phyloP scores from a whole-genome alignment of 2,113 vertebrate species.

The Oryzias melastigma region DNA sequence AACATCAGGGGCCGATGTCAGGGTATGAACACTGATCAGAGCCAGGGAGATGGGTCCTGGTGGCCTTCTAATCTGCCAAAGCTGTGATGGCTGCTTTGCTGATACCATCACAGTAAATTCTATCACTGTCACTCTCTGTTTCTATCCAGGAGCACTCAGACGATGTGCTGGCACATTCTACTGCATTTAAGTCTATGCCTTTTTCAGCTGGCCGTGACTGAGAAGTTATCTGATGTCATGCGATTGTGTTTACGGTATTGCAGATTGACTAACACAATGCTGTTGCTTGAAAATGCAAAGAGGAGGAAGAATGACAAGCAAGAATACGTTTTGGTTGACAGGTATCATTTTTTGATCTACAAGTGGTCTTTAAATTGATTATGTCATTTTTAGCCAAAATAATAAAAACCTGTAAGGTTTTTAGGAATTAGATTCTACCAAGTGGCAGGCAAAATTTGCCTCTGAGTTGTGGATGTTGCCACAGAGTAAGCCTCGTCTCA shows the following conservation, averaged over 20 bases:
- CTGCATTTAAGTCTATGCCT: conserved; percentile 46
- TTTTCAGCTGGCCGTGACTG: conserved; percentile 62
- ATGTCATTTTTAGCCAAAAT: no score
- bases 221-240: conserved; percentile 66
- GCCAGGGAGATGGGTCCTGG: conserved; percentile 78
- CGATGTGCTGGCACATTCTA: conserved; percentile 61
- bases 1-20: conserved; percentile 79
- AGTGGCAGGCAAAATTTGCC: no score
- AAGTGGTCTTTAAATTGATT: no score
- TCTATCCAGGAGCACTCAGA: conserved; percentile 66
- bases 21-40: conserved; percentile 71
- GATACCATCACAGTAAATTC: conserved; percentile 81
- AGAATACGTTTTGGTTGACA: not conserved
- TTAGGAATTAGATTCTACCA: no score
- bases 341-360: no score
- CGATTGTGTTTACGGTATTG: conserved; percentile 50
- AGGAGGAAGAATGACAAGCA: conserved; percentile 12
- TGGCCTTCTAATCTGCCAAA: conserved; percentile 79
- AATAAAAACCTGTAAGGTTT: no score
- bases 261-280: conserved; percentile 52
- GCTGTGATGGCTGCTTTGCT: conserved; percentile 75
- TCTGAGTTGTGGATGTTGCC: no score
- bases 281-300: conserved; percentile 34
- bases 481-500: no score
- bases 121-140: conserved; percentile 78